Percentiles rank a stretch among this genome's conserved stretches.
Conservation (phyloP, 2,888 invertebrate species). For the Capitulum mitella region DNA sequence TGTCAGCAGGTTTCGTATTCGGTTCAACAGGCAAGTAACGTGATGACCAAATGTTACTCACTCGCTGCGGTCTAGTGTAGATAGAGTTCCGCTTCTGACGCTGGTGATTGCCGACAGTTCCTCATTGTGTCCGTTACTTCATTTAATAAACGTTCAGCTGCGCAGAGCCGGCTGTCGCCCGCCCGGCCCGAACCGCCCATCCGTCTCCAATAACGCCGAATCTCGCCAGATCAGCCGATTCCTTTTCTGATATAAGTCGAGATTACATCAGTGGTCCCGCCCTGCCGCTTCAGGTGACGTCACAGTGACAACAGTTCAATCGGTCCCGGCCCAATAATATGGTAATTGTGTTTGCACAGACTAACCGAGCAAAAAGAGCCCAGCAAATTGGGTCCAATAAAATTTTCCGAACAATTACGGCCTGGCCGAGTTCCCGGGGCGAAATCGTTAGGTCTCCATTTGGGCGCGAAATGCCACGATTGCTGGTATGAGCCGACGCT, state of each 20-base stretch:
- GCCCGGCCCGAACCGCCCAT: not conserved
- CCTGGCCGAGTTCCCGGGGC: not conserved
- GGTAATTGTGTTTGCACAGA: slow-evolving; percentile 25
- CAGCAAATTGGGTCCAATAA: slow-evolving; percentile 24
- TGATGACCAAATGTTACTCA: not conserved
- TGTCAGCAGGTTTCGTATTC: too few species aligned
- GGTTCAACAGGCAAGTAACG: too few species aligned
- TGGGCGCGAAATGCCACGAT: not conserved
- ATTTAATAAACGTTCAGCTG: not conserved
- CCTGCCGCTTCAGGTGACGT: not conserved
- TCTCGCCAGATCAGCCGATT: not conserved
- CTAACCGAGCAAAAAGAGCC: slow-evolving; percentile 20
- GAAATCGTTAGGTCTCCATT: slow-evolving; percentile 7
- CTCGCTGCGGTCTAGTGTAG: not conserved
- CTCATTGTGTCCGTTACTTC: not conserved
- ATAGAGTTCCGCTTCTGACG: not conserved
- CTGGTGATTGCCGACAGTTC: not conserved
- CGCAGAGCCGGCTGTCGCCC: not conserved
- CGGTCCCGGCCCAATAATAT: slow-evolving; percentile 13
- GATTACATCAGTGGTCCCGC: not conserved
- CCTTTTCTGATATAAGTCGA: not conserved
- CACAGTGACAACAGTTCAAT: not conserved
- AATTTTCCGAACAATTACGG: slow-evolving; percentile 15
- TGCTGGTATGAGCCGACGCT: not conserved
- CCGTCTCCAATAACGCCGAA: not conserved